phyloP scores from a whole-genome alignment of 1,140 invertebrate species.

The Drosophila bocki region DNA sequence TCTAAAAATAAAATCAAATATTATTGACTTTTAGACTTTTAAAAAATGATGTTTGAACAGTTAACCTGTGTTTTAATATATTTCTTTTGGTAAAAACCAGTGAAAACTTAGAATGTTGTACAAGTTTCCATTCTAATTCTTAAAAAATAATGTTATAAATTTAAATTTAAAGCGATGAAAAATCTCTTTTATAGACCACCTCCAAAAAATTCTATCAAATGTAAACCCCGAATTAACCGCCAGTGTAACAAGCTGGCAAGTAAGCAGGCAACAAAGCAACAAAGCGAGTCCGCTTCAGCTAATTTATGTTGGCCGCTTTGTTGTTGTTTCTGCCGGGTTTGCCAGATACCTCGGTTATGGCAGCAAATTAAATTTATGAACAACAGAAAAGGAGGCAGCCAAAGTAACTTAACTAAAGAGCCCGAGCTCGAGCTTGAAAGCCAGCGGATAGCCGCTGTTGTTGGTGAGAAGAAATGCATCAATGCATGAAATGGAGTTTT shows the following conservation, averaged over 20 bases:
- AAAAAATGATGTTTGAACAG: no score
- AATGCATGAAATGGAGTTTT: slow-evolving; percentile 83
- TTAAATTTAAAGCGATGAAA: no score
- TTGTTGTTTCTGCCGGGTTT: slow-evolving; percentile 21
- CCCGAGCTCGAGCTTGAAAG: slow-evolving; percentile 23
- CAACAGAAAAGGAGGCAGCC: slow-evolving; percentile 38
- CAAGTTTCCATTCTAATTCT: no score
- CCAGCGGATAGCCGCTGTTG: slow-evolving; percentile 42
- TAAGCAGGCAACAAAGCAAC: slow-evolving; percentile 28
- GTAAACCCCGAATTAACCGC: neutral
- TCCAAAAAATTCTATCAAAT: neutral
- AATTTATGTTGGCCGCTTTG: slow-evolving; percentile 49
- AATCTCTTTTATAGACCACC: no score
- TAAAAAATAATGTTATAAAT: no score
- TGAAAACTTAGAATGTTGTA: no score
- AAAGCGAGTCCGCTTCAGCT: slow-evolving; percentile 60
- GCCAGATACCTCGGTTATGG: slow-evolving; percentile 57
- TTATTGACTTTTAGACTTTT: no score
- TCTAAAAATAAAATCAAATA: no score
- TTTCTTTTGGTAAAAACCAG: no score
- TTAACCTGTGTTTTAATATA: no score
- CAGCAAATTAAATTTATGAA: slow-evolving; percentile 68
- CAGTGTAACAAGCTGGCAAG: slow-evolving; percentile 15
- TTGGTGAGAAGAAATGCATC: slow-evolving; percentile 79
- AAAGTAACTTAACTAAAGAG: slow-evolving; percentile 37